Conservation (phyloP, 2,888 invertebrate species). For the Carcina quercana region DNA sequence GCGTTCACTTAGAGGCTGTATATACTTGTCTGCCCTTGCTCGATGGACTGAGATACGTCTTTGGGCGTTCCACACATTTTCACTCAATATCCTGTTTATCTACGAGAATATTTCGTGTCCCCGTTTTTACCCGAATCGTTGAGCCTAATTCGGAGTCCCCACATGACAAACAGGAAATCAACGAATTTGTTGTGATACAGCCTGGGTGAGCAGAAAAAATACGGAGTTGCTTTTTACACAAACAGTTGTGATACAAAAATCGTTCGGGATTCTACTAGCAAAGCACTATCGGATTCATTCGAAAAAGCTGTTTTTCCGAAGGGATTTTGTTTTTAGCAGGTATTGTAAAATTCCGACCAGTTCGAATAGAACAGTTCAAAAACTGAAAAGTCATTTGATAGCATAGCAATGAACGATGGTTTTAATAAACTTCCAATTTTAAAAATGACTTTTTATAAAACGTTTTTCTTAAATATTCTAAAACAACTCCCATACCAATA, state of each 20-base stretch:
- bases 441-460: too few relatives aligned
- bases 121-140: constrained; percentile 16
- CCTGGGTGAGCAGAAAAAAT: neutral
- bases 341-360: too few relatives aligned
- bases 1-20: constrained; percentile 19
- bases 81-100: constrained; percentile 20
- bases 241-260: neutral
- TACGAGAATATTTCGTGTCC: constrained; percentile 28
- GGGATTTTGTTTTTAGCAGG: too few relatives aligned
- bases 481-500: too few relatives aligned
- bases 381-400: too few relatives aligned
- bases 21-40: constrained; percentile 19
- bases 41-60: constrained; percentile 24
- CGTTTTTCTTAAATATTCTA: too few relatives aligned
- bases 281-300: too few relatives aligned
- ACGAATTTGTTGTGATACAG: neutral
- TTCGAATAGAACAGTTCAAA: too few relatives aligned
- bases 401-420: too few relatives aligned
- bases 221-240: neutral
- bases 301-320: too few relatives aligned
- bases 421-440: too few relatives aligned
- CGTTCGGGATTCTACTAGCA: too few relatives aligned
- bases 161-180: constrained; percentile 15
- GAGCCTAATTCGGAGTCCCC: constrained; percentile 8
- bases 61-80: constrained; percentile 22